Base-by-base conservation (phyloP, 2,113 vertebrate species). In the Hippocampus abdominalis region DNA sequence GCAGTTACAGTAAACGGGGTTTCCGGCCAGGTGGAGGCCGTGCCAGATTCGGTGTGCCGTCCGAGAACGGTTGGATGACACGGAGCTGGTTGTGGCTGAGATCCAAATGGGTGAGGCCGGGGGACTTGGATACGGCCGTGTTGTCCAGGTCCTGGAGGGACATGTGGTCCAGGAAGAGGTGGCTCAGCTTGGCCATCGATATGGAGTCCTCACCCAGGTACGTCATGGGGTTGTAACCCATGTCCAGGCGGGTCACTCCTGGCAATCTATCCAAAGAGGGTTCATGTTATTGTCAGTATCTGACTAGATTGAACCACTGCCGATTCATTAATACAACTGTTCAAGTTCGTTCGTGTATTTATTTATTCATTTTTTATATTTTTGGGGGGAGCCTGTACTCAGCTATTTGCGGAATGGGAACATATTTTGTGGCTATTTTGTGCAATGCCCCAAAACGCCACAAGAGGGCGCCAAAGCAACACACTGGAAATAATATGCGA, bases 181-280 rank as follows among this genome's bases (percentile, higher is more conserved):
- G 94, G 69, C 91, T 94, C 72, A 99, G 89, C 0, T 93, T 94
- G 0, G 91, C 73, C 93, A 98, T 94, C 72, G 86, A 91, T 76
- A 98, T 82, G 3, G 87, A 91, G 49, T 97, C 95, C 81, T 98
- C 95, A 0, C 93, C 92, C 6, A 93, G 64, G 0, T 94, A 96
- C 6, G 94, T 96, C 91, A 98, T 94, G 6, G 96, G 95, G 81
- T 98, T 98, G 89, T 94, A 92, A 77, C 95, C 90, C 79, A 98
- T 73, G 42, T 98, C 95, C 23, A 99, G 89, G 0, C 88, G 77
- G 1, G 81, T 93, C 71, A 94, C 83, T 54, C 86, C 89, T 0
- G 90, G 83, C 15, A 97, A 90, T 81, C 93, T 94, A 72, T 23
- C 6, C 2, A 8, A 8, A 51, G 32, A 62, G 9, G 48, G 3